phyloP scores from a whole-genome alignment of 2,113 vertebrate species.

The Zeus faber region DNA sequence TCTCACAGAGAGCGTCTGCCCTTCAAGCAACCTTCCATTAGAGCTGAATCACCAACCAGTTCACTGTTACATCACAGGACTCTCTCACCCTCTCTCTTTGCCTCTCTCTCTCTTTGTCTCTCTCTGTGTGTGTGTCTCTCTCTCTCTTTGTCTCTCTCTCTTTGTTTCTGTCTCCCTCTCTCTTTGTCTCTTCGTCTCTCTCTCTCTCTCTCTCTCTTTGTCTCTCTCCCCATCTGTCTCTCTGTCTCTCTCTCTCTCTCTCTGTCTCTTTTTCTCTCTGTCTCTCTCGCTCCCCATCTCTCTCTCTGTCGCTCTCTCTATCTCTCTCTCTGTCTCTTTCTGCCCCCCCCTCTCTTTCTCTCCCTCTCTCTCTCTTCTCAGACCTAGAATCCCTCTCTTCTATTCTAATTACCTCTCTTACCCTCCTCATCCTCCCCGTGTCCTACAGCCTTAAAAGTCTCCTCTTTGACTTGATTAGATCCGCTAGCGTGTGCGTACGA shows the following conservation, averaged over 20 bases:
- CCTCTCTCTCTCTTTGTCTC: background rate
- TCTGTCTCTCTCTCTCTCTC: background rate
- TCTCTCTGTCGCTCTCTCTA: too few species aligned
- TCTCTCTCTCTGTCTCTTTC: too few species aligned
- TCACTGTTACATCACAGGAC: conserved; percentile 18
- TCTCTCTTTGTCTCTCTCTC: background rate
- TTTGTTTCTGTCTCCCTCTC: background rate
- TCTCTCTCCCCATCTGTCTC: background rate
- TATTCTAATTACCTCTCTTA: too few species aligned
- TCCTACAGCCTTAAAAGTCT: too few species aligned
- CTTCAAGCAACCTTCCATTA: conserved; percentile 4
- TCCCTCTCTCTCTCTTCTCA: too few species aligned
- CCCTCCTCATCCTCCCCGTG: too few species aligned
- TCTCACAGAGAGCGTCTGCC: conserved; percentile 14
- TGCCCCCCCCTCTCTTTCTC: too few species aligned
- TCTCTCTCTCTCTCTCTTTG: background rate
- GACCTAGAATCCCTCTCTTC: too few species aligned
- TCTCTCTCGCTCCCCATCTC: too few species aligned
- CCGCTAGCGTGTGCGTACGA: too few species aligned
- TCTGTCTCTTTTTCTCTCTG: background rate
- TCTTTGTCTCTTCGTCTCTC: too few species aligned
- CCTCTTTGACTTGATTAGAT: too few species aligned
- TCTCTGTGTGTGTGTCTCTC: background rate
- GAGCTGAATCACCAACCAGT: conserved; percentile 17
- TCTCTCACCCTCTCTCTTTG: background rate